Evolutionary conservation across 2,113 vertebrate genomes (phyloP).

Genomic region (Megatriorchis doriae): DNA sequence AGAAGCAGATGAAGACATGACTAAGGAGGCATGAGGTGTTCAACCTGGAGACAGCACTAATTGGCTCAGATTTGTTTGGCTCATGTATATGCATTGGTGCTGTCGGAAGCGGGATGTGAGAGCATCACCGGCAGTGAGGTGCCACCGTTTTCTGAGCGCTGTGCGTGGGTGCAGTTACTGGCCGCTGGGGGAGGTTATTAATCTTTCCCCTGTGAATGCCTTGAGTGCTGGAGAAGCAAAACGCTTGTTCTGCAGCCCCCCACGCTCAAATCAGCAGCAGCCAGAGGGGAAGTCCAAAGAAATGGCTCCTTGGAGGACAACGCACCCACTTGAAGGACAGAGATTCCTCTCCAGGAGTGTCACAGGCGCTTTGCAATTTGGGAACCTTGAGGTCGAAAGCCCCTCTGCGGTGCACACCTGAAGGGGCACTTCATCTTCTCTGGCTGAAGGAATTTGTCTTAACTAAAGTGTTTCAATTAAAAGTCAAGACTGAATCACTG

Average conservation of each 20-base stretch:
- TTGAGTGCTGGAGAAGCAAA: neutral
- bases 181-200: neutral
- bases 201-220: neutral
- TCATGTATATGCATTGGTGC: neutral
- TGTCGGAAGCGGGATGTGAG: neutral
- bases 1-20: neutral
- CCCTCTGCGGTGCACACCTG: neutral
- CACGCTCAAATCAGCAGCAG: neutral
- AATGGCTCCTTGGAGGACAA: neutral
- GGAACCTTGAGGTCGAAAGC: neutral
- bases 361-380: neutral
- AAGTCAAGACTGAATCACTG: constrained; percentile 18
- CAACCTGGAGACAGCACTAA: neutral
- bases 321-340: neutral
- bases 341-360: neutral
- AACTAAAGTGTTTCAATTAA: constrained; percentile 13
- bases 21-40: neutral
- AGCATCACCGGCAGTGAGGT: neutral
- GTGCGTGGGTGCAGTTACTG: neutral
- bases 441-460: neutral
- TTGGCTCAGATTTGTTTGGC: neutral
- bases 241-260: neutral
- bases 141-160: neutral
- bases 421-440: neutral
- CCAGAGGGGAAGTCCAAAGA: neutral